phyloP scores from a whole-genome alignment of 30 jellyfish, hydroid and myxozoan genomes.

The Pelagia noctiluca region DNA sequence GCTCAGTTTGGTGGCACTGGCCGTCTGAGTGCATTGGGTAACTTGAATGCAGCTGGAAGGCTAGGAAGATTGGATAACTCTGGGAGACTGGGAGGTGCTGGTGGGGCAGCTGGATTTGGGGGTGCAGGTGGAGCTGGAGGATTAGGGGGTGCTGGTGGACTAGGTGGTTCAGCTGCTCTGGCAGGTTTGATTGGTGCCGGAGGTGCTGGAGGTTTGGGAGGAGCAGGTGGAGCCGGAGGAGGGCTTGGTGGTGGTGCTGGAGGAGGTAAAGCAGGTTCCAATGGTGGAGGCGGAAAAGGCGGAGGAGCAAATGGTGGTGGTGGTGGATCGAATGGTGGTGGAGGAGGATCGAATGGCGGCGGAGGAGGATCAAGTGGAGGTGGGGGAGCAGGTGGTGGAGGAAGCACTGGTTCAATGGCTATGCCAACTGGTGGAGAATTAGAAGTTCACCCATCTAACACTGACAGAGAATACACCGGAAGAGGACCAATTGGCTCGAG shows the following conservation, averaged over 20 bases:
- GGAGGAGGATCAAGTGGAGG: constrained; percentile 1
- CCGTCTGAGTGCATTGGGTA: constrained; percentile 19
- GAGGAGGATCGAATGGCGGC: constrained; percentile 43
- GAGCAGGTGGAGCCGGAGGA: constrained; percentile 37
- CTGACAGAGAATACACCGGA: constrained; percentile 91
- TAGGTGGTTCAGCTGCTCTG: constrained; percentile 29
- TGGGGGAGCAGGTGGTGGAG: constrained; percentile 55
- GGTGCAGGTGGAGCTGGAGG: constrained; percentile 32
- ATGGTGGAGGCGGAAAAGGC: constrained; percentile 50
- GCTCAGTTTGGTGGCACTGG: constrained; percentile 60
- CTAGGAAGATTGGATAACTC: too few relatives aligned
- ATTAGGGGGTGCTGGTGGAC: constrained; percentile 26
- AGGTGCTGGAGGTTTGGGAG: constrained; percentile 55
- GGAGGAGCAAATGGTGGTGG: constrained; percentile 60
- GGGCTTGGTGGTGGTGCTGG: constrained; percentile 48
- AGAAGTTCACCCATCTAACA: constrained; percentile 67
- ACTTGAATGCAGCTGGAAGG: constrained; percentile 61
- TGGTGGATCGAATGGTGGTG: constrained; percentile 55
- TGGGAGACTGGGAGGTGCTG: constrained; percentile 26
- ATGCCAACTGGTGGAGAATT: constrained; percentile 85
- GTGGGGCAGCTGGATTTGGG: constrained; percentile 23
- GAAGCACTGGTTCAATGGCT: constrained; percentile 63
- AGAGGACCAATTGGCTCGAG: constrained; percentile 96
- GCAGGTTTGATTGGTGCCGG: constrained; percentile 39
- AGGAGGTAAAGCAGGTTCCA: constrained; percentile 59